Evolutionary conservation across 2,888 invertebrate genomes (phyloP).

Genomic region (Thecocarcelia acutangulata): DNA sequence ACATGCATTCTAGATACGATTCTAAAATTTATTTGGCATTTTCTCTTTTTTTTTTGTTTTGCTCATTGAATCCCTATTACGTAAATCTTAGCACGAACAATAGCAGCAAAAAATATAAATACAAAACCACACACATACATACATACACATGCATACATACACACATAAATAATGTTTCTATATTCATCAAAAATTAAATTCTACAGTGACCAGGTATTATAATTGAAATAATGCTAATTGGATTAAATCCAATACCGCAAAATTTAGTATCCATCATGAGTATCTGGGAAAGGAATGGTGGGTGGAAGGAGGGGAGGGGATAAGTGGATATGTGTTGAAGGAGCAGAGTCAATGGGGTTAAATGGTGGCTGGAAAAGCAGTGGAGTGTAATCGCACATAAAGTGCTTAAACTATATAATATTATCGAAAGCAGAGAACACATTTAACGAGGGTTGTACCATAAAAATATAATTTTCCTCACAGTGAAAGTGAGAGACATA

Average conservation of each 20-base stretch:
- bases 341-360: neutral
- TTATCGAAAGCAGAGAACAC: neutral
- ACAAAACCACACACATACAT: slow-evolving; percentile 7
- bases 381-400: neutral
- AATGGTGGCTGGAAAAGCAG: too few species aligned
- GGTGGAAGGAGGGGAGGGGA: neutral
- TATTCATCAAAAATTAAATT: slow-evolving; percentile 58
- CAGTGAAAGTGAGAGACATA: neutral
- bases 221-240: slow-evolving; percentile 69
- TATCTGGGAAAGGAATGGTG: too few species aligned
- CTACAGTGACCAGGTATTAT: slow-evolving; percentile 62
- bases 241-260: slow-evolving; percentile 60
- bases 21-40: neutral
- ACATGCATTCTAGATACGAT: slow-evolving; percentile 7
- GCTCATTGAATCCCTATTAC: neutral
- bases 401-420: neutral
- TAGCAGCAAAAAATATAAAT: neutral
- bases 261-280: slow-evolving; percentile 17
- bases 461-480: neutral
- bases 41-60: neutral
- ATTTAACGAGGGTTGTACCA: slow-evolving; percentile 12
- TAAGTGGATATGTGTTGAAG: neutral
- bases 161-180: slow-evolving; percentile 37
- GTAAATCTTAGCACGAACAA: neutral
- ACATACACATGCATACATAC: too few species aligned